phyloP scores from a whole-genome alignment of 1,140 invertebrate genomes.

The Euwallacea fornicatus region DNA sequence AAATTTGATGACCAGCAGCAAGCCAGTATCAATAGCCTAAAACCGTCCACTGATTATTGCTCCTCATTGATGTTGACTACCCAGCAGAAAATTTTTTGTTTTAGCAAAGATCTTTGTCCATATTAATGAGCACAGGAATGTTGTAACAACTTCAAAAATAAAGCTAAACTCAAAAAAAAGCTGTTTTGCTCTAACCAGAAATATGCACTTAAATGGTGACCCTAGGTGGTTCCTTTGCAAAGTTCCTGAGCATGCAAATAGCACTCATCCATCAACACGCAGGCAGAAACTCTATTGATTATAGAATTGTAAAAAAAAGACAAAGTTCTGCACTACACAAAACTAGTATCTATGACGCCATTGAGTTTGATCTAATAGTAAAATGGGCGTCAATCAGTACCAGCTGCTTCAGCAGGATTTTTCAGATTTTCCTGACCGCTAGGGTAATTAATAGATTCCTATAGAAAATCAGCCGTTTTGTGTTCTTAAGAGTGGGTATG shows the following conservation, averaged over 20 bases:
- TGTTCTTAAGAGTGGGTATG: constrained; percentile 54
- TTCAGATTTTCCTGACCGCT: constrained; percentile 57
- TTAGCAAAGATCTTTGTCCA: constrained; percentile 57
- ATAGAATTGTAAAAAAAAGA: constrained; percentile 56
- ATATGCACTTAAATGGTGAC: constrained; percentile 54
- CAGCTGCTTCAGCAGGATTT: constrained; percentile 57
- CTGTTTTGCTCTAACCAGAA: constrained; percentile 11
- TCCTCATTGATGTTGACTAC: constrained; percentile 55
- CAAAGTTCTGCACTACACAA: constrained; percentile 55
- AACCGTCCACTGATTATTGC: constrained; percentile 61
- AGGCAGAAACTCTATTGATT: constrained; percentile 59
- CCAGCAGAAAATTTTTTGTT: constrained; percentile 59
- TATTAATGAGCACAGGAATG: constrained; percentile 54
- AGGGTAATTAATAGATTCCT: constrained; percentile 60
- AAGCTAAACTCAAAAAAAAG: not conserved
- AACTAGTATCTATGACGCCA: constrained; percentile 56
- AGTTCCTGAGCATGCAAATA: constrained; percentile 60
- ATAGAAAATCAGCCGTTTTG: constrained; percentile 57
- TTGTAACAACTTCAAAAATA: constrained; percentile 45
- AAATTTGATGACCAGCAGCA: too few relatives aligned
- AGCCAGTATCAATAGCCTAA: constrained; percentile 58
- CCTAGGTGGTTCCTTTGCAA: constrained; percentile 55
- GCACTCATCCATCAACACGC: constrained; percentile 63
- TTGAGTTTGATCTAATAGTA: constrained; percentile 45
- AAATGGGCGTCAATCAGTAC: constrained; percentile 58